Evolutionary conservation across 2,113 vertebrate genomes (phyloP), one percentile per base, ranked within the genome.

Genomic region (Pipa parva): DNA sequence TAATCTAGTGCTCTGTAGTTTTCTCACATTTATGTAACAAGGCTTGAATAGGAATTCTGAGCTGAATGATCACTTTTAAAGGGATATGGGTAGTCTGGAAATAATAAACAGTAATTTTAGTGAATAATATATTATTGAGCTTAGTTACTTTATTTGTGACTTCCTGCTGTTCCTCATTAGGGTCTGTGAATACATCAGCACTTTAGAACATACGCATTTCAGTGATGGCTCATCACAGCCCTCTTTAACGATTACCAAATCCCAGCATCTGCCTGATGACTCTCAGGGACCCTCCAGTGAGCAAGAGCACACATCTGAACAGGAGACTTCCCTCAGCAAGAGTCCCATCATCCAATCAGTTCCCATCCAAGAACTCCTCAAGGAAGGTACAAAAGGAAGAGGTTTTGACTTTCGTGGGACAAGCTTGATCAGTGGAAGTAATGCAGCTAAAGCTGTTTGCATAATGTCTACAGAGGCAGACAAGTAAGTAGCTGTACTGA

Each of bases 151-250:
- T n/a, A n/a, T n/a, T n/a, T n/a, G n/a, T n/a, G 28, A 57, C 80
- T 27, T 49, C 12, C 18, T 24, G 6, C 39, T 57, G 1, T 74
- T 71, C 73, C 6, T 78, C 61, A 27, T 27, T 77, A 97, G 97
- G 77, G 96, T 99, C 21, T 95, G 92, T 0, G 96, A 99, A 73
- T 99, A 96, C 59, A 90, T 99, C 77, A 93, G 94, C 73, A 95
- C 92, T 0, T 54, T 99, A 82, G 97, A 99, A 76, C 97, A 98
- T 81, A 92, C 76, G 3, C 96, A 99, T 83, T 99, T 99, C 88
- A 91, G 95, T 0, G 95, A 97, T 0, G 82, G 91, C 21, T 69
- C 86, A n/a, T 74, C 80, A 0, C 95, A 92, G 77, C 79, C 92
- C 7, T 72, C 92, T 6, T 29, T 95, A 56, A 82, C 93, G 75